Evolutionary conservation across 1,140 invertebrate genomes (phyloP).

Genomic region (Diprion similis): DNA sequence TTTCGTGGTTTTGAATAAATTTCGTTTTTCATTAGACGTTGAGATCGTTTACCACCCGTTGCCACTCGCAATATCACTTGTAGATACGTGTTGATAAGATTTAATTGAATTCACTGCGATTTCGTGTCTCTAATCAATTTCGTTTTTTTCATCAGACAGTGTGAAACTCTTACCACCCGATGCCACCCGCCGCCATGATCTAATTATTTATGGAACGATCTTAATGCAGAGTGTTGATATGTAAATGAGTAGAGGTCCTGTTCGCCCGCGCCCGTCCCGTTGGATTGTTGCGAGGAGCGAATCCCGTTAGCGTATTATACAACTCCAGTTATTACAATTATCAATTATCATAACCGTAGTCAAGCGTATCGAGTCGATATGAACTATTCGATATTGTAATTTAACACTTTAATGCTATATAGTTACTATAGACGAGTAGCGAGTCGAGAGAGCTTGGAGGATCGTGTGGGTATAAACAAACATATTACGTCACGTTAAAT

Average conservation of each 20-base stretch:
- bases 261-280: not conserved
- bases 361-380: not conserved
- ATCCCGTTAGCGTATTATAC: constrained; percentile 4
- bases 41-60: no score
- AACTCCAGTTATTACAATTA: not conserved
- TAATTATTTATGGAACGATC: not conserved
- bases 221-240: not conserved
- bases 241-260: not conserved
- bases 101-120: not conserved
- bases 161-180: not conserved
- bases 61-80: no score
- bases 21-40: no score
- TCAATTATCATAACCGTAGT: not conserved
- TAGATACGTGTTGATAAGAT: no score
- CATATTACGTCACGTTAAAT: no score
- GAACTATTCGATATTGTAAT: not conserved
- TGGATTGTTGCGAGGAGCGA: not conserved
- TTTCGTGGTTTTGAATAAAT: no score
- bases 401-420: not conserved
- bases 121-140: not conserved
- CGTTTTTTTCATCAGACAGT: not conserved
- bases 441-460: not conserved
- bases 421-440: not conserved
- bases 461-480: not conserved
- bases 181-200: not conserved